Evolutionary conservation across 2,888 invertebrate species (phyloP).

Genomic region (Thysanoteuthis rhombus): DNA sequence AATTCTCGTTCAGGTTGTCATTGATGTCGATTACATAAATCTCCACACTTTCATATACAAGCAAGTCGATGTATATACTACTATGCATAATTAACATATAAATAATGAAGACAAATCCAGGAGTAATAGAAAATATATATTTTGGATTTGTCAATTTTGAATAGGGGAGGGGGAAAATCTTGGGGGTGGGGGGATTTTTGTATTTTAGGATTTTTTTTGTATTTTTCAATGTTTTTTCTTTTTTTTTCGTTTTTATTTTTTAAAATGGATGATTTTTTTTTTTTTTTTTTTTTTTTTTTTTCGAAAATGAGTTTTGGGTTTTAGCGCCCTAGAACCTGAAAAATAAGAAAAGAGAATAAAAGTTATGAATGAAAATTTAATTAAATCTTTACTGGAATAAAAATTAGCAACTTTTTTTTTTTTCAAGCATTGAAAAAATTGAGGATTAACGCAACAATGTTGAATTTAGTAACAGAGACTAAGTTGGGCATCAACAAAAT

Average conservation of each 20-base stretch:
- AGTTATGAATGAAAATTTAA: not conserved
- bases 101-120: constrained; percentile 19
- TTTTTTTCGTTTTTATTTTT: not conserved
- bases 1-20: not conserved
- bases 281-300: not conserved
- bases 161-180: not conserved
- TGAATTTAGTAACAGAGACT: too few relatives aligned
- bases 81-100: constrained; percentile 23
- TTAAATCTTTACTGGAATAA: not conserved
- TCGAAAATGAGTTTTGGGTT: constrained; percentile 20
- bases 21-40: not conserved
- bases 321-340: constrained; percentile 23
- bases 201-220: not conserved
- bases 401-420: not conserved
- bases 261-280: not conserved
- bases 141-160: not conserved
- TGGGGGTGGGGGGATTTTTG: not conserved
- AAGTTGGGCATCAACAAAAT: too few relatives aligned
- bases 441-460: too few relatives aligned
- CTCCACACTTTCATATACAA: constrained; percentile 30
- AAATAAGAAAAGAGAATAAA: not conserved
- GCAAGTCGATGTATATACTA: constrained; percentile 20
- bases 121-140: not conserved
- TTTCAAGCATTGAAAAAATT: not conserved
- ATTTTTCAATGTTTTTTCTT: not conserved